Conservation (phyloP, 1,140 invertebrate genomes). For the Gerris buenoi region DNA sequence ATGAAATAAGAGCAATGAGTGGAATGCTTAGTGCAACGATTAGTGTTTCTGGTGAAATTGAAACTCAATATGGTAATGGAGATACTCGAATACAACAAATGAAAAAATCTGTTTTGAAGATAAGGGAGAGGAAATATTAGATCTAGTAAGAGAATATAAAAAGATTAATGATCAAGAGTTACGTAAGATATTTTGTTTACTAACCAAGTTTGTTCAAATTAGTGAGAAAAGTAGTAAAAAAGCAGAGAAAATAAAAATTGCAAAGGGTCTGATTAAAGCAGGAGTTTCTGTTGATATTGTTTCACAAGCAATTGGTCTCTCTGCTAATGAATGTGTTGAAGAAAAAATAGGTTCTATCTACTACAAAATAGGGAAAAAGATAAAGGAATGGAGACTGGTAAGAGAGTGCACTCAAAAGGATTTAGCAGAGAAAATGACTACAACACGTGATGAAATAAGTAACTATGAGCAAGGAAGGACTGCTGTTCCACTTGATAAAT, state of each 20-base stretch:
- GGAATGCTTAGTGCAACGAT: too few relatives aligned
- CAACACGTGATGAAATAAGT: background rate
- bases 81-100: too few relatives aligned
- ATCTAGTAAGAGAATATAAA: slow-evolving; percentile 1
- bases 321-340: slow-evolving; percentile 1
- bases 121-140: slow-evolving; percentile 1
- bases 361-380: slow-evolving; percentile 1
- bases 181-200: slow-evolving; percentile 1
- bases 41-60: too few relatives aligned
- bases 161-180: too few relatives aligned
- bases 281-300: slow-evolving; percentile 1
- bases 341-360: background rate
- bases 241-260: background rate
- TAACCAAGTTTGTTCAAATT: background rate
- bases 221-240: slow-evolving; percentile 1
- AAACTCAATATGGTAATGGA: too few relatives aligned
- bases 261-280: slow-evolving; percentile 1
- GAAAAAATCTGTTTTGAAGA: background rate
- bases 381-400: slow-evolving; percentile 1
- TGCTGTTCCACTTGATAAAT: slow-evolving; percentile 1
- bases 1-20: too few relatives aligned
- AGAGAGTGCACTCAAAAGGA: background rate
- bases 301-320: background rate
- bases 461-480: background rate
- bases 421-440: background rate